Conservation (phyloP, 2,888 invertebrate species). For the Gnatocerus cornutus region DNA sequence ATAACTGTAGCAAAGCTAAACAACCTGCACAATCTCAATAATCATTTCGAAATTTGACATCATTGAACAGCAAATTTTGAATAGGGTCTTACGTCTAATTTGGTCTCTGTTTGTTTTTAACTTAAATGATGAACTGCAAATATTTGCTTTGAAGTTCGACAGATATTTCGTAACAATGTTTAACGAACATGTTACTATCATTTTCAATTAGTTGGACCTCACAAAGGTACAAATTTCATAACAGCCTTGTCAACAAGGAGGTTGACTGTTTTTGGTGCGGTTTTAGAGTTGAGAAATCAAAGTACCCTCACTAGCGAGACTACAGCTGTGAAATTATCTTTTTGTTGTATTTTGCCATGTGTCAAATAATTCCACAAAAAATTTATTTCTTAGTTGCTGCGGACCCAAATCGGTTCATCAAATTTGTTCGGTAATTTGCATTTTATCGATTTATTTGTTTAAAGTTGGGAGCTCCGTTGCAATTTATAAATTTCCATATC, state of each 20-base stretch:
- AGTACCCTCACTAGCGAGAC: constrained; percentile 9
- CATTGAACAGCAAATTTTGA: no score
- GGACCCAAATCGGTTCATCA: constrained; percentile 33
- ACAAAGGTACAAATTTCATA: constrained; percentile 1
- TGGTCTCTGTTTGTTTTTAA: background rate
- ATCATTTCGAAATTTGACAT: background rate
- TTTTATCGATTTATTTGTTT: constrained; percentile 39
- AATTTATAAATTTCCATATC: constrained; percentile 6
- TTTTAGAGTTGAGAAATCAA: constrained; percentile 17
- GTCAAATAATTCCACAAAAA: no score
- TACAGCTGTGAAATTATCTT: constrained; percentile 23
- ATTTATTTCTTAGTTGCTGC: constrained; percentile 26
- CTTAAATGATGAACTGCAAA: background rate
- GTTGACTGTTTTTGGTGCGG: constrained; percentile 19
- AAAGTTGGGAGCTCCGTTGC: constrained; percentile 26
- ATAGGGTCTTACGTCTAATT: no score
- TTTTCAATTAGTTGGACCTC: constrained; percentile 36
- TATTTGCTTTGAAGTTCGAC: no score
- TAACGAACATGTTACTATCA: constrained; percentile 15
- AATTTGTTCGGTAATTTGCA: constrained; percentile 30
- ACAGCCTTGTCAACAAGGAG: constrained; percentile 12
- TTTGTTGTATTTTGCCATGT: constrained; percentile 6
- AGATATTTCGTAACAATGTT: constrained; percentile 11
- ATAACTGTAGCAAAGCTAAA: constrained; percentile 31
- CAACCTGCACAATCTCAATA: constrained; percentile 9